A percentile compares a stretch with the other conserved stretches of the same genome.
These are phyloP conservation scores for Anadara kagoshimensis DNA, from an alignment of 1,140 invertebrate genomes.

Conservation along the genomic window DNA sequence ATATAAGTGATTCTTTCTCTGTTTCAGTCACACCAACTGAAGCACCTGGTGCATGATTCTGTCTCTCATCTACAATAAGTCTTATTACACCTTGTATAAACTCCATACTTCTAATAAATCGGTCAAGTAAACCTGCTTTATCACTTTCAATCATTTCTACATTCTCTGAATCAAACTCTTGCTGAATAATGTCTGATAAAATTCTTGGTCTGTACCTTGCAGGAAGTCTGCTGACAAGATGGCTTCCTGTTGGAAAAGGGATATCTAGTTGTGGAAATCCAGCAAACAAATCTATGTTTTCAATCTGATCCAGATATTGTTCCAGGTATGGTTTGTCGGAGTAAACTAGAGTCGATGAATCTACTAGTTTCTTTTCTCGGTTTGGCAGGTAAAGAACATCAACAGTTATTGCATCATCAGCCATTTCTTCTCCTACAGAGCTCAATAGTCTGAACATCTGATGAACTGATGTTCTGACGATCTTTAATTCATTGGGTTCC, in stretches of 20 bases:
- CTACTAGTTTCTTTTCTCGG: background rate
- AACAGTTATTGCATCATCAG: background rate
- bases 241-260: background rate
- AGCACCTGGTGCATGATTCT: background rate
- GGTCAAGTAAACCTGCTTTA: background rate
- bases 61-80: background rate
- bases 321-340: slow-evolving; percentile 5
- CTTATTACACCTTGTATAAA: slow-evolving; percentile 11
- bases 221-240: background rate
- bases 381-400: slow-evolving; percentile 2
- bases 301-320: slow-evolving; percentile 7
- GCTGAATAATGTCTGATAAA: slow-evolving; percentile 3
- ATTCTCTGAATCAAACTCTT: background rate
- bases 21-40: background rate
- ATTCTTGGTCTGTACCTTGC: slow-evolving; percentile 2
- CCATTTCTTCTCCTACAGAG: no score
- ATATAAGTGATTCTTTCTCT: slow-evolving; percentile 1
- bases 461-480: background rate
- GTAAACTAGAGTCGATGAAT: background rate
- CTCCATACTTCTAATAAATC: background rate
- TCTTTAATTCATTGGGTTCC: slow-evolving; percentile 4
- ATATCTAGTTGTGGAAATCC: background rate
- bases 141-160: background rate
- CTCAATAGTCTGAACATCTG: slow-evolving; percentile 12
- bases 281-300: background rate